phyloP scores from a whole-genome alignment of 2,797 vertebrate genomes.

The Sciurus carolinensis region DNA sequence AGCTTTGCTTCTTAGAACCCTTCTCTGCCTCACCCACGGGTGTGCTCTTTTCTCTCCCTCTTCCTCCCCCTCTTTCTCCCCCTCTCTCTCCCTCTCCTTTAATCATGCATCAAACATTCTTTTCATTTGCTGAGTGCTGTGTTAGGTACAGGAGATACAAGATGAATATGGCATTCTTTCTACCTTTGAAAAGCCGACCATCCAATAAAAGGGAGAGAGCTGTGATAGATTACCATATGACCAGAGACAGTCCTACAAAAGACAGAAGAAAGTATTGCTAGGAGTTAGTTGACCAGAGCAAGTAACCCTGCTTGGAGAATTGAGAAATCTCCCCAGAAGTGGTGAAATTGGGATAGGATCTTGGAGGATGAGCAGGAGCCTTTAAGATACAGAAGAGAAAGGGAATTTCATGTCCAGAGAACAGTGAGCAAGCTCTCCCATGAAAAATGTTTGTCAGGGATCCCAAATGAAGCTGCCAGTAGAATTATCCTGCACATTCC shows the following conservation, averaged over 20 bases:
- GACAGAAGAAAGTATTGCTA: not conserved
- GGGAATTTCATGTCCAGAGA: not conserved
- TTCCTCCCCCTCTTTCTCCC: no score
- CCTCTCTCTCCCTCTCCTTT: not conserved
- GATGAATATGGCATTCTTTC: not conserved
- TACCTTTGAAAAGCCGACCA: not conserved
- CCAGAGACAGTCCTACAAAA: not conserved
- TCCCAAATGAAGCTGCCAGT: not conserved
- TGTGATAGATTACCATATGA: no score
- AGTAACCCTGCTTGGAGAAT: not conserved
- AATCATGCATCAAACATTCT: not conserved
- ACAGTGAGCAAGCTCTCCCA: not conserved
- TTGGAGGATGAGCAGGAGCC: constrained; percentile 6
- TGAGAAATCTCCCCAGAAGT: not conserved
- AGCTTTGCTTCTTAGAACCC: not conserved
- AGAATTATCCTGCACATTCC: not conserved
- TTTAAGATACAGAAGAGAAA: not conserved
- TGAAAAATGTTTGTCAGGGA: not conserved
- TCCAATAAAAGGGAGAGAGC: not conserved
- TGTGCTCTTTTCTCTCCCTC: not conserved
- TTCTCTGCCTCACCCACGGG: not conserved
- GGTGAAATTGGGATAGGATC: not conserved
- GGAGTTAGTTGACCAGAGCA: not conserved
- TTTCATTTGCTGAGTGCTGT: not conserved
- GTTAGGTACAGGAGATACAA: not conserved